Percentiles rank a stretch among this genome's conserved stretches.
These are phyloP conservation scores for Chironomus striatipennis DNA, from an alignment of 1,140 invertebrate genomes.

Conservation along the genomic window DNA sequence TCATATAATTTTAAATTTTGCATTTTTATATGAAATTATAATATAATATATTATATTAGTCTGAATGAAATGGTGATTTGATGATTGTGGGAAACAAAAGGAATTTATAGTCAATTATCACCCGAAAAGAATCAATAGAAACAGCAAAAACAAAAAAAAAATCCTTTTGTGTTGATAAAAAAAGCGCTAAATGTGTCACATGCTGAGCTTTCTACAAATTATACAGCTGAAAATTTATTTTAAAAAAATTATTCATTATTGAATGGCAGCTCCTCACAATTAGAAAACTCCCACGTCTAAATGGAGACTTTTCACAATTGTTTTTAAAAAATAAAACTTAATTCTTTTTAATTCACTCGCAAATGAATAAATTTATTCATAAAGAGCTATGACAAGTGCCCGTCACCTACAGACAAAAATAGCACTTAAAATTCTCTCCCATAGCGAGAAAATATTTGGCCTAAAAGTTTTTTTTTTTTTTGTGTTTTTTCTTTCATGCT, in stretches of 20 bases:
- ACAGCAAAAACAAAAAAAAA: not conserved
- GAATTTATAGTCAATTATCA: not conserved
- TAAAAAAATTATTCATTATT: not conserved
- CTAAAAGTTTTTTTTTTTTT: constrained; percentile 5
- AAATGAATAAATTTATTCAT: not conserved
- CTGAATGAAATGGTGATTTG: not conserved
- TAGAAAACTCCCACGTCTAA: no score
- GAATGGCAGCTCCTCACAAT: not conserved
- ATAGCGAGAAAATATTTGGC: constrained; percentile 20
- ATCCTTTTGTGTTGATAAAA: not conserved
- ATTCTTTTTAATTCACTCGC: no score
- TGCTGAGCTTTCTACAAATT: not conserved
- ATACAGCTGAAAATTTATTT: not conserved
- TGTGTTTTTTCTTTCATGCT: not conserved
- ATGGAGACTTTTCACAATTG: no score
- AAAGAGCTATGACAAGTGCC: constrained; percentile 6
- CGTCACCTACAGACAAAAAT: constrained; percentile 12
- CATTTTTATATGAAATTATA: not conserved
- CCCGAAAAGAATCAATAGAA: no score
- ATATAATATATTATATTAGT: no score
- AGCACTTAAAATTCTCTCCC: not conserved
- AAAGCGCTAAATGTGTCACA: not conserved
- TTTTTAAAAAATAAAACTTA: no score
- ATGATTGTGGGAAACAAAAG: not conserved
- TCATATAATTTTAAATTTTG: constrained; percentile 2